Conservation (phyloP, 2,888 invertebrate species). For the Pyrgus malvae region DNA sequence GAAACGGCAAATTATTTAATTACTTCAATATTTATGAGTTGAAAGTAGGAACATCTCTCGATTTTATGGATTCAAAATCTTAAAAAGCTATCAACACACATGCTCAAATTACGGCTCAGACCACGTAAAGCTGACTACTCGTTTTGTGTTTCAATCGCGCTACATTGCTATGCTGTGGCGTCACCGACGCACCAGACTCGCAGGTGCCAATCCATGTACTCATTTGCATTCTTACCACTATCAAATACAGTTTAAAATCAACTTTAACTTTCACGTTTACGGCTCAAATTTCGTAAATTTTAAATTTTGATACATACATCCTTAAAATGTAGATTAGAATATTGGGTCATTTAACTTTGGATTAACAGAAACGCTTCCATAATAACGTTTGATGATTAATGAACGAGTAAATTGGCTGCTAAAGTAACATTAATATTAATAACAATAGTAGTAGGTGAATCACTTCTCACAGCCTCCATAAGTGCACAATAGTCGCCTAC, state of each 20-base stretch:
- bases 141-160: slow-evolving; percentile 10
- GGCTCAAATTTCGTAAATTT: background rate
- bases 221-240: slow-evolving; percentile 20
- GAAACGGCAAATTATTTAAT: too few relatives aligned
- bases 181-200: slow-evolving; percentile 64
- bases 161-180: slow-evolving; percentile 46
- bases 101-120: too few relatives aligned
- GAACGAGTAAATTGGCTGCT: slow-evolving; percentile 6
- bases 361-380: background rate
- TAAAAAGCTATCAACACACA: too few relatives aligned
- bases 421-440: slow-evolving; percentile 20
- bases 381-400: slow-evolving; percentile 12
- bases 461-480: slow-evolving; percentile 15
- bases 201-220: slow-evolving; percentile 58
- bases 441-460: slow-evolving; percentile 22
- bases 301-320: background rate
- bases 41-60: too few relatives aligned
- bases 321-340: background rate
- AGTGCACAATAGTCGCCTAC: slow-evolving; percentile 17
- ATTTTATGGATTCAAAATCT: too few relatives aligned
- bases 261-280: background rate
- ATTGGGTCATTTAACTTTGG: too few relatives aligned
- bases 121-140: slow-evolving; percentile 3
- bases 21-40: too few relatives aligned
- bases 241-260: background rate